A percentile compares a stretch with the other conserved stretches of the same genome.
Conservation (phyloP, 2,113 vertebrate genomes). For the Felis chaus region DNA sequence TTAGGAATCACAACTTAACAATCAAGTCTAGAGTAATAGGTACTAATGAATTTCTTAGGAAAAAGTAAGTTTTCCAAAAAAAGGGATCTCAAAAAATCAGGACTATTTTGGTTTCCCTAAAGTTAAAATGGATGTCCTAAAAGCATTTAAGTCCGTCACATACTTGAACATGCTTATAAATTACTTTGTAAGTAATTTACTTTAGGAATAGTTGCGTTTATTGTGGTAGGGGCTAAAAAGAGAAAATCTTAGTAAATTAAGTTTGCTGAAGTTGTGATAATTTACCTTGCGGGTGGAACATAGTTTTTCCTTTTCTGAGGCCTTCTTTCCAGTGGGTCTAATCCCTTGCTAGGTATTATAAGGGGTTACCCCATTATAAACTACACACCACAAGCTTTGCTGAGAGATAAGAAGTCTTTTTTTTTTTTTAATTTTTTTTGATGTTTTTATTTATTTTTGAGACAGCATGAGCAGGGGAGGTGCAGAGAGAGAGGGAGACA, state of each 20-base stretch:
- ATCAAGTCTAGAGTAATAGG: neutral
- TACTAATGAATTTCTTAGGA: neutral
- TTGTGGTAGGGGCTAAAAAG: neutral
- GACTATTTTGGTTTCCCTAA: neutral
- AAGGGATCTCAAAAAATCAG: neutral
- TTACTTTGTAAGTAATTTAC: neutral
- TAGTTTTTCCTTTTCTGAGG: neutral
- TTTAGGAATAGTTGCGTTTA: neutral
- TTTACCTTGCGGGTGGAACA: neutral
- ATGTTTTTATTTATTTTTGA: no score
- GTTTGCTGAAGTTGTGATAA: neutral
- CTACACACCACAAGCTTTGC: neutral
- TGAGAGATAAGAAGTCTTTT: neutral
- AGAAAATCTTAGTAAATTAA: slow-evolving; percentile 32
- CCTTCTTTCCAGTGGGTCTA: neutral
- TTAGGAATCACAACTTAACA: slow-evolving; percentile 31
- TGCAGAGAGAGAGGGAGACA: no score
- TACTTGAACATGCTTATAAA: neutral
- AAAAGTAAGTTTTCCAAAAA: neutral
- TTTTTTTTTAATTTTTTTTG: neutral
- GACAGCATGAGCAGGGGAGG: no score
- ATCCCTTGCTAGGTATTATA: neutral
- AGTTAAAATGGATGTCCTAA: neutral
- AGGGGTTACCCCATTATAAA: neutral
- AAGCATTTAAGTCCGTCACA: neutral